Evolutionary conservation across 2,888 invertebrate genomes (phyloP).

Genomic region (Synergus umbraculus): DNA sequence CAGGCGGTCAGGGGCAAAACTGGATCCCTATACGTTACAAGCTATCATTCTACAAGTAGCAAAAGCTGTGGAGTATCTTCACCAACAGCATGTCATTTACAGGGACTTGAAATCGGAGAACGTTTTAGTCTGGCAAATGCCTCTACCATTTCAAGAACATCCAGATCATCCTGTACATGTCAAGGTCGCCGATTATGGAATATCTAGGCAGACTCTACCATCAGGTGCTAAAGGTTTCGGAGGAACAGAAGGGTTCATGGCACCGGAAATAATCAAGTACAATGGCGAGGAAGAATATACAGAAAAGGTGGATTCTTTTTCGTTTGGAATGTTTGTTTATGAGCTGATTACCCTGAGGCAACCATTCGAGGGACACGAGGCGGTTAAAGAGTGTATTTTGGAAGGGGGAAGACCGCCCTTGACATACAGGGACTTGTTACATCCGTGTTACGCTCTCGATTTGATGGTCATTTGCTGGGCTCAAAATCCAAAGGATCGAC

Average conservation of each 20-base stretch:
- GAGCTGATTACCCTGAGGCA: slow-evolving; percentile 95
- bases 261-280: slow-evolving; percentile 98
- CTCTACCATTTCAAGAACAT: slow-evolving; percentile 85
- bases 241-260: slow-evolving; percentile 99
- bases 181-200: slow-evolving; percentile 98
- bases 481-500: slow-evolving; percentile 90
- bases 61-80: slow-evolving; percentile 96
- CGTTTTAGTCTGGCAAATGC: slow-evolving; percentile 98
- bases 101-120: slow-evolving; percentile 97
- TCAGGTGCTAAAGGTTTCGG: slow-evolving; percentile 98
- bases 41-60: slow-evolving; percentile 93
- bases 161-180: slow-evolving; percentile 88
- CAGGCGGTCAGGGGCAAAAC: slow-evolving; percentile 88
- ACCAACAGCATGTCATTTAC: slow-evolving; percentile 95
- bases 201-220: slow-evolving; percentile 91
- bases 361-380: slow-evolving; percentile 97
- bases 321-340: slow-evolving; percentile 99
- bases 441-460: slow-evolving; percentile 93
- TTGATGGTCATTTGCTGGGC: slow-evolving; percentile 98
- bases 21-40: slow-evolving; percentile 89
- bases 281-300: slow-evolving; percentile 99
- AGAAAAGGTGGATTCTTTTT: slow-evolving; percentile 99
- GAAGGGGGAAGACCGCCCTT: slow-evolving; percentile 96
- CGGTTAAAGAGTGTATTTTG: slow-evolving; percentile 96
- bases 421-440: slow-evolving; percentile 89